A percentile compares a stretch with the other conserved stretches of the same genome.
phyloP scores from a whole-genome alignment of 2,113 vertebrate genomes.

The rabbit (Oryctolagus cuniculus) region DNA sequence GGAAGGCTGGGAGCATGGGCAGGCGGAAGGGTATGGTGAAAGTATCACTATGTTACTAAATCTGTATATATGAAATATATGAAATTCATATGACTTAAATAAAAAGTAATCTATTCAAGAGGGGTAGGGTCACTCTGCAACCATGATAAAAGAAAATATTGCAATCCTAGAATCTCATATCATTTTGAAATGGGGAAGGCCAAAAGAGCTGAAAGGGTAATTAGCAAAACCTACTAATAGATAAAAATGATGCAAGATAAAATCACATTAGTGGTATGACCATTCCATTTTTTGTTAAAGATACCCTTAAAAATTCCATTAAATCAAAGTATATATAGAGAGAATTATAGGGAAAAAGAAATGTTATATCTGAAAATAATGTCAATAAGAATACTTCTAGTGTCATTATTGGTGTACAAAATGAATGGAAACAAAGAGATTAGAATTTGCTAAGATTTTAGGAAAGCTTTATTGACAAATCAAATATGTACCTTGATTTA shows the following conservation, averaged over 20 bases:
- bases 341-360: background rate
- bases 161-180: conserved; percentile 3
- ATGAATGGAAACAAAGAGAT: background rate
- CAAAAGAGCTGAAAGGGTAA: background rate
- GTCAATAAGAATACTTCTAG: background rate
- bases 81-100: too few relatives aligned
- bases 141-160: background rate
- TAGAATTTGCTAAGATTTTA: conserved; percentile 7
- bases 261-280: background rate
- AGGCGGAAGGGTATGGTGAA: too few relatives aligned
- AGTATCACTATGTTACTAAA: too few relatives aligned
- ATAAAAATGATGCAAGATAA: background rate
- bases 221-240: background rate
- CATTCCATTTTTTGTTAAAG: background rate
- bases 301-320: background rate
- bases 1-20: too few relatives aligned
- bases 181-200: background rate
- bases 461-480: background rate
- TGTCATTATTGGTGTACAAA: background rate
- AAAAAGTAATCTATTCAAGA: background rate
- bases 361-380: background rate
- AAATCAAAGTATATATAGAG: background rate
- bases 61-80: too few relatives aligned
- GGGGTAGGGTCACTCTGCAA: background rate
- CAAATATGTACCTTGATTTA: background rate